phyloP scores from a whole-genome alignment of 1,140 invertebrate genomes.

The Hesperophylax magnus region DNA sequence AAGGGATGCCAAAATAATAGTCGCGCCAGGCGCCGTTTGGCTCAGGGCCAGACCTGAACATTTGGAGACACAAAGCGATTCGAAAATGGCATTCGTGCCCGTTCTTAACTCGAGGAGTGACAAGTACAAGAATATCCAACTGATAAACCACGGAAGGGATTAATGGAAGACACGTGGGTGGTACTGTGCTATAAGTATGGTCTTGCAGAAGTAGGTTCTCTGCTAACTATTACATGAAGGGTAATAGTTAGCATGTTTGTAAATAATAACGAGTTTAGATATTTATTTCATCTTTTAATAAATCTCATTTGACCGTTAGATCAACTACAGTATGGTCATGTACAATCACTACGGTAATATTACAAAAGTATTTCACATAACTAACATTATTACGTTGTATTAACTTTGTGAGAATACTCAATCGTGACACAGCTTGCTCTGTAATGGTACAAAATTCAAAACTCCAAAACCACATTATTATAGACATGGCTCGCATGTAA shows the following conservation, averaged over 20 bases:
- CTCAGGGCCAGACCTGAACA: no score
- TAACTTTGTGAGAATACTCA: no score
- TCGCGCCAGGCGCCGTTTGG: no score
- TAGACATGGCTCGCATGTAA: neutral
- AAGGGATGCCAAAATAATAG: no score
- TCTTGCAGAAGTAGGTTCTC: neutral
- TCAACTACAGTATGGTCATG: constrained; percentile 18
- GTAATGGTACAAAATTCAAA: neutral
- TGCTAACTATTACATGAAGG: neutral
- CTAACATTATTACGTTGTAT: neutral
- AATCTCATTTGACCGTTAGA: constrained; percentile 24
- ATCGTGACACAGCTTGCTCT: neutral
- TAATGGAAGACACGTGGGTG: neutral
- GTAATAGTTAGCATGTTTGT: neutral
- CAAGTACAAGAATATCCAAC: neutral
- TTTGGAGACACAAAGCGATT: no score
- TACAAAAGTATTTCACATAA: constrained; percentile 16
- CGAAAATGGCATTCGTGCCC: no score
- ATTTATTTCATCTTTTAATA: constrained; percentile 17
- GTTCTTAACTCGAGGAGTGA: no score
- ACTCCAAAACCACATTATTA: neutral
- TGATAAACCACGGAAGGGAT: neutral
- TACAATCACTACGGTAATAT: constrained; percentile 18
- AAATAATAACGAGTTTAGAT: neutral
- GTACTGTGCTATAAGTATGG: neutral